phyloP scores from a whole-genome alignment of 2,797 vertebrate genomes.

The Helarctos malayanus region DNA sequence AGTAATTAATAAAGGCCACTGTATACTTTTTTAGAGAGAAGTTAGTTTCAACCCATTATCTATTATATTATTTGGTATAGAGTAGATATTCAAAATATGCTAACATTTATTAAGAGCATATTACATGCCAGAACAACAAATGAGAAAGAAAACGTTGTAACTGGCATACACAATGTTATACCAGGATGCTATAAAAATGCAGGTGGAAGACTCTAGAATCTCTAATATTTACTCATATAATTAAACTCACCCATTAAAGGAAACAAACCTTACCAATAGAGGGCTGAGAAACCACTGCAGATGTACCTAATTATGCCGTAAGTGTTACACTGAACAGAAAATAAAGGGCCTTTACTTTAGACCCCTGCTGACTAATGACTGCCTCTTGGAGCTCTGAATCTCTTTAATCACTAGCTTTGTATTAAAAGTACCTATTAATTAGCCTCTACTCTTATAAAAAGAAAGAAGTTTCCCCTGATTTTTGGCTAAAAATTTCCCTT shows the following conservation, averaged over 20 bases:
- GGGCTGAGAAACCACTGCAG: not conserved
- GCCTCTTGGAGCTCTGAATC: not conserved
- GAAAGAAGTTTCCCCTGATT: not conserved
- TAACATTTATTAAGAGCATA: slow-evolving; percentile 14
- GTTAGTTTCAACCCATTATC: not conserved
- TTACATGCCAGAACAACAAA: slow-evolving; percentile 31
- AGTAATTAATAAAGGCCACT: not conserved
- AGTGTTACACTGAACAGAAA: not conserved
- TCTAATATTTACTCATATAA: not conserved
- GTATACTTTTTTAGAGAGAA: not conserved
- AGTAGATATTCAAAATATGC: slow-evolving; percentile 11
- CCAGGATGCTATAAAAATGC: not conserved
- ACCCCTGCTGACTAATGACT: not conserved
- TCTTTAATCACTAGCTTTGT: not conserved
- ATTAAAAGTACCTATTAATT: slow-evolving; percentile 18
- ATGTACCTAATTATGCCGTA: not conserved
- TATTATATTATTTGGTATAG: not conserved
- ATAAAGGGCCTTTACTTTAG: slow-evolving; percentile 6
- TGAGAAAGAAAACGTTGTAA: not conserved
- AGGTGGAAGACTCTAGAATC: not conserved
- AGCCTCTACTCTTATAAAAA: not conserved
- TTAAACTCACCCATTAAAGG: not conserved
- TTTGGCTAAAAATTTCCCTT: not conserved
- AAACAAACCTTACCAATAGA: not conserved
- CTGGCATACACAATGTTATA: not conserved